These are phyloP conservation scores for Leucophenga montana DNA, from an alignment of 2,888 invertebrate genomes.

Conservation along the genomic window DNA sequence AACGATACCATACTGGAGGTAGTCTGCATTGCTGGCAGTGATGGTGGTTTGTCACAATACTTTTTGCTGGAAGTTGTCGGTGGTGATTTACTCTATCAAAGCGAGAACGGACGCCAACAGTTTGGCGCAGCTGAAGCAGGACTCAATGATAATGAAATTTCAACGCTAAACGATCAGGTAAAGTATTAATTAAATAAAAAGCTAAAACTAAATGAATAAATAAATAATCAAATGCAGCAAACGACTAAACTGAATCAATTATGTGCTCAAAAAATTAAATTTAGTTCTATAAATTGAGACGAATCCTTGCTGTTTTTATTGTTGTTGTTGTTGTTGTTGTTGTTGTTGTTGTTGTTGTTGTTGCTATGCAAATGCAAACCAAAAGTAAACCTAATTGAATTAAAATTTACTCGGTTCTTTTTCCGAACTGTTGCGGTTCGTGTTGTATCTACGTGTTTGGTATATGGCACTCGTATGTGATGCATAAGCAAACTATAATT, in stretches of 20 bases:
- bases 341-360: neutral
- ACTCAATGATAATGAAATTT: slow-evolving; percentile 76
- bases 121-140: slow-evolving; percentile 69
- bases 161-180: slow-evolving; percentile 80
- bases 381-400: slow-evolving; percentile 44
- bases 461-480: neutral
- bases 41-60: slow-evolving; percentile 87
- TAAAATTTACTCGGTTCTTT: slow-evolving; percentile 39
- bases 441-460: neutral
- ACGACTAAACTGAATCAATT: slow-evolving; percentile 16
- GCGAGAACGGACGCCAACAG: slow-evolving; percentile 68
- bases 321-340: neutral
- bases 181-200: slow-evolving; percentile 40
- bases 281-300: neutral
- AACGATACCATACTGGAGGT: slow-evolving; percentile 81
- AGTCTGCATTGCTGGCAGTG: slow-evolving; percentile 84
- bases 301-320: neutral
- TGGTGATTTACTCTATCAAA: slow-evolving; percentile 75
- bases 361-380: slow-evolving; percentile 16
- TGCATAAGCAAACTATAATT: slow-evolving; percentile 41
- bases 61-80: slow-evolving; percentile 86
- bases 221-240: neutral
- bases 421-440: neutral
- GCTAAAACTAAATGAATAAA: neutral
- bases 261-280: slow-evolving; percentile 9